These are phyloP conservation scores for Herpetotheres cachinnans DNA, from an alignment of 2,113 vertebrate species.

Conservation along the genomic window DNA sequence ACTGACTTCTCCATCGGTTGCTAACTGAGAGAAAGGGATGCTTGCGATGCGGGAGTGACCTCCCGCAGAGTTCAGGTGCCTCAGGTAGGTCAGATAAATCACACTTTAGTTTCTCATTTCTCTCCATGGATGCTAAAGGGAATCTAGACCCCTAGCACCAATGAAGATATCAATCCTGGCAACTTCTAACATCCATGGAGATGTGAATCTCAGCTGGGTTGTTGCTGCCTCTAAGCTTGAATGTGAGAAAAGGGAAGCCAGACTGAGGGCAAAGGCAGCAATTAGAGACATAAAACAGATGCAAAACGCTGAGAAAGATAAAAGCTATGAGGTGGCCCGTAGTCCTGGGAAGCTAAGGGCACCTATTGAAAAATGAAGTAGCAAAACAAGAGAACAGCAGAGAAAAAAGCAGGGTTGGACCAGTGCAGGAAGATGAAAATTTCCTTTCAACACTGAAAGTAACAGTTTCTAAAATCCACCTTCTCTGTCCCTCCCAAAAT, in stretches of 20 bases:
- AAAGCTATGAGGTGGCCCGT: not conserved
- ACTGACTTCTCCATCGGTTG: not conserved
- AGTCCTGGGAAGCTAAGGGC: not conserved
- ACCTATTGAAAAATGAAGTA: not conserved
- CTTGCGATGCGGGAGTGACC: not conserved
- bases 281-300: not conserved
- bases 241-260: not conserved
- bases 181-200: not conserved
- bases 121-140: not conserved
- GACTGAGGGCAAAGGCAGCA: not conserved
- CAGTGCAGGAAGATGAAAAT: not conserved
- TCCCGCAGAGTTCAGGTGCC: not conserved
- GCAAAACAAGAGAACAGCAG: not conserved
- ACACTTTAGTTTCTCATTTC: not conserved
- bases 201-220: not conserved
- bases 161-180: not conserved
- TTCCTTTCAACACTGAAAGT: slow-evolving; percentile 45
- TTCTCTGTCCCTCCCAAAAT: slow-evolving; percentile 59
- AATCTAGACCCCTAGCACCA: not conserved
- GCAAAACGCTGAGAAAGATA: not conserved
- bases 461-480: slow-evolving; percentile 53
- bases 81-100: not conserved
- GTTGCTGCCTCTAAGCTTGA: not conserved
- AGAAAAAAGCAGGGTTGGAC: not conserved
- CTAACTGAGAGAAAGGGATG: not conserved